Evolutionary conservation across 2,797 vertebrate species (phyloP).

Genomic region (Coregonus ussuriensis): DNA sequence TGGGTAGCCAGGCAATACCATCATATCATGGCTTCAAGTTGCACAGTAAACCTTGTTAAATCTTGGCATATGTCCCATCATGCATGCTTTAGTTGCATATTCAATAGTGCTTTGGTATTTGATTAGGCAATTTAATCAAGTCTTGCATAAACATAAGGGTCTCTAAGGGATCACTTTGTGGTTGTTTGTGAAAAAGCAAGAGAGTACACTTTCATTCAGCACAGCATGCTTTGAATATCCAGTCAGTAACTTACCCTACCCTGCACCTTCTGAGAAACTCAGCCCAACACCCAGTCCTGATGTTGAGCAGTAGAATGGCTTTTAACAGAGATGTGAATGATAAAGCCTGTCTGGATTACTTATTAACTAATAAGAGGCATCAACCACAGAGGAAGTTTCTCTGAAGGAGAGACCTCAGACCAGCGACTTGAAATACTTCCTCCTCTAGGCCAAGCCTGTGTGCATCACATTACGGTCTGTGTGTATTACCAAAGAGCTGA

Average conservation of each 20-base stretch:
- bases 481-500: slow-evolving; percentile 38
- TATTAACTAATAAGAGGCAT: slow-evolving; percentile 60
- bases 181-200: neutral
- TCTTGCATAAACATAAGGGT: slow-evolving; percentile 21
- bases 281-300: slow-evolving; percentile 33
- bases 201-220: neutral
- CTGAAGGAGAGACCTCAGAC: slow-evolving; percentile 34
- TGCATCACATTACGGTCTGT: neutral
- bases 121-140: slow-evolving; percentile 4
- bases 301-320: slow-evolving; percentile 33
- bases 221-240: neutral
- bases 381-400: slow-evolving; percentile 62
- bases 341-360: slow-evolving; percentile 41
- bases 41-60: neutral
- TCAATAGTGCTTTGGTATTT: neutral
- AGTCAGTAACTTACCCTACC: slow-evolving; percentile 10
- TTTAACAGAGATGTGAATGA: slow-evolving; percentile 57
- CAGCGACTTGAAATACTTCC: slow-evolving; percentile 53
- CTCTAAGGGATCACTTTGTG: slow-evolving; percentile 25
- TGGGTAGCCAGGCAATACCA: too few relatives aligned
- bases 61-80: neutral
- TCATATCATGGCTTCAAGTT: neutral
- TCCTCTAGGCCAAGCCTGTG: slow-evolving; percentile 40
- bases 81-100: slow-evolving; percentile 3
- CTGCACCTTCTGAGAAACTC: slow-evolving; percentile 23